Evolutionary conservation across 53 echinoderm and acorn worm species (phyloP), one percentile per base, ranked within the genome.

Genomic region (Stichopus horrens): DNA sequence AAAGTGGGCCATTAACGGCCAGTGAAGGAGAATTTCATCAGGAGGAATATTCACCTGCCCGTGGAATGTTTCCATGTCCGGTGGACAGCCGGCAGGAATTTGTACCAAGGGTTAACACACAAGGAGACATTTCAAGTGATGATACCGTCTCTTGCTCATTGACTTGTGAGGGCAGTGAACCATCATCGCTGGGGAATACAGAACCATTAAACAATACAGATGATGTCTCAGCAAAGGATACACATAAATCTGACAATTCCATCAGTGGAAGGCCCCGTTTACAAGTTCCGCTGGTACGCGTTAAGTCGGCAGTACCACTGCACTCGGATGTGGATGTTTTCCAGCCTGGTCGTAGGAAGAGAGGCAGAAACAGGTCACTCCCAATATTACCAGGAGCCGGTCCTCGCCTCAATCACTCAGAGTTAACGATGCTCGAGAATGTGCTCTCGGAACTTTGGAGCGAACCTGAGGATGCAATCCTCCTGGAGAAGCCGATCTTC

Each of bases 391-490:
- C 63, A 63, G 71, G 71, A 13, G 19, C 3, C 5, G 71, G 16
- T 16, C 14, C 18, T 6, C 18, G 6, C 19, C 71, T 71, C 18
- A 18, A 71, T 19, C 71, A 4, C 18, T n/a, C 16, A 71, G 71
- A 71, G 71, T 71, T 57, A 53, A 58, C 19, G 5, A 81, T 81
- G 57, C 58, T 81, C 13, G 81, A 81, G 7, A 58, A 56, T 56
- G 58, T 81, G 22, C 58, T 81, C 7, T 57, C 9, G 57, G 81
- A 81, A 81, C 58, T 81, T 7, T 56, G 21, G 5, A 58, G 58
- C 10, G 81, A 21, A 57, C 22, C 5, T 18, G 57, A 81, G 57
- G 56, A 81, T 81, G 81, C 16, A 79, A 53, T 81, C 11, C 21
- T 21, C 20, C 7, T n/a, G 21, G 71, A 71, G 71, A 71, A 71